Base-by-base conservation (phyloP, 2,888 invertebrate genomes). In the Palloptera scutellata region DNA sequence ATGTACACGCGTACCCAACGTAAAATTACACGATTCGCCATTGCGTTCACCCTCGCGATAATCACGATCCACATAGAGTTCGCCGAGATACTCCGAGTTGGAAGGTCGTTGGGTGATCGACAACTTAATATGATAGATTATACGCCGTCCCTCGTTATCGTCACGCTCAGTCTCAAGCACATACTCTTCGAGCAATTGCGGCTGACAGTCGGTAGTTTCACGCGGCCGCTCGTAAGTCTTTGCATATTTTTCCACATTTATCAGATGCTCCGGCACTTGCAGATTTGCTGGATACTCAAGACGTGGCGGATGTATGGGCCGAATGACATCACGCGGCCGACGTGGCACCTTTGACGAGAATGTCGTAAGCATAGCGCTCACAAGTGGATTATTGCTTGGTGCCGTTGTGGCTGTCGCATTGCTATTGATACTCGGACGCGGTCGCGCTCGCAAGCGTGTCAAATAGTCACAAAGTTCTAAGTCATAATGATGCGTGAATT, bases 41-140 rank as follows among this genome's bases (percentile, higher is more conserved):
- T 94, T 92, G 72, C 86, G 88, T 81, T 91, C 89, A 4, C 91
- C 91, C 75, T 92, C 91, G 59, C 89, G 89, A 81, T 91, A 92
- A 82, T 96, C 95, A 76, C 84, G 82, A 84, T 96, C 95, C 65
- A 96, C 91, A 84, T 95, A 96, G 63, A 96, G 87, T 84, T 96
- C 94, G 40, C 96, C 96, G 71, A 95, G 87, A 86, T 92, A 96
- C 86, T 94, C 94, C 72, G 93, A 93, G 85, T 95, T 95, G 66
- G 93, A 91, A 77, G 93, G 93, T 84, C 95, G 88, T 85, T 95
- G 95, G 72, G 92, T 87, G 83, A 97, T 94, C 67, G 94, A 92
- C 75, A 97, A 87, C 82, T 93, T 93, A 79, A 95, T 95, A 83
- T 92, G 91, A 86, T 95, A 93, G 17, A 83, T 75, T 75, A 93